Conservation (phyloP, 2,888 invertebrate species). For the Cephus rjabovi region DNA sequence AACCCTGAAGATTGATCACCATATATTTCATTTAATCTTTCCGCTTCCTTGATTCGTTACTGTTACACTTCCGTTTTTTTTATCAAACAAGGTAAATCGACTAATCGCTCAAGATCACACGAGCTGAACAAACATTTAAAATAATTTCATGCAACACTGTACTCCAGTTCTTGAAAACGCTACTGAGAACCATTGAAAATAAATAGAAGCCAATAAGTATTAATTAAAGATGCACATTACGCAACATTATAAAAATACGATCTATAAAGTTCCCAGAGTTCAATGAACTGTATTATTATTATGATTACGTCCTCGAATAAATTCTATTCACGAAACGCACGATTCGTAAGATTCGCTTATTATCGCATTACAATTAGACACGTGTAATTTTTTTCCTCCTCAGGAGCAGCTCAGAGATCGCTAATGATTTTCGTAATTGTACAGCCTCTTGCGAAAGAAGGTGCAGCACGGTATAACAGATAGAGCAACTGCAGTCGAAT, state of each 20-base stretch:
- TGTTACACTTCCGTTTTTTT: not conserved
- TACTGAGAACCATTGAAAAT: not conserved
- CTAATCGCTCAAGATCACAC: not conserved
- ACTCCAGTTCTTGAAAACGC: not conserved
- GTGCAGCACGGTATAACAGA: not conserved
- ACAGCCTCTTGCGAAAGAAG: not conserved
- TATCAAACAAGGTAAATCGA: not conserved
- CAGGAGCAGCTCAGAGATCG: slow-evolving; percentile 5
- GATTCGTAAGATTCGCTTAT: not conserved
- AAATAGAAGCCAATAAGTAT: too few species aligned
- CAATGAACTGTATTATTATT: not conserved
- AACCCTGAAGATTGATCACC: not conserved
- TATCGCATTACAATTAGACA: not conserved
- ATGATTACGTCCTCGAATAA: not conserved
- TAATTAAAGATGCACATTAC: not conserved
- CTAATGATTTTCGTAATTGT: slow-evolving; percentile 22
- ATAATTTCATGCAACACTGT: not conserved
- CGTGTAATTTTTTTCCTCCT: not conserved
- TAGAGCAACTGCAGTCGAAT: not conserved
- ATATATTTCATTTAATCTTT: not conserved
- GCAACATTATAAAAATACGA: not conserved
- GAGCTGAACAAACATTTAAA: not conserved
- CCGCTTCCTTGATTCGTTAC: not conserved
- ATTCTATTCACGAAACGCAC: not conserved
- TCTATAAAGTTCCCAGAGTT: not conserved